These are phyloP conservation scores for Lacanobia wlatinum DNA, from an alignment of 2,888 invertebrate genomes.

Conservation along the genomic window DNA sequence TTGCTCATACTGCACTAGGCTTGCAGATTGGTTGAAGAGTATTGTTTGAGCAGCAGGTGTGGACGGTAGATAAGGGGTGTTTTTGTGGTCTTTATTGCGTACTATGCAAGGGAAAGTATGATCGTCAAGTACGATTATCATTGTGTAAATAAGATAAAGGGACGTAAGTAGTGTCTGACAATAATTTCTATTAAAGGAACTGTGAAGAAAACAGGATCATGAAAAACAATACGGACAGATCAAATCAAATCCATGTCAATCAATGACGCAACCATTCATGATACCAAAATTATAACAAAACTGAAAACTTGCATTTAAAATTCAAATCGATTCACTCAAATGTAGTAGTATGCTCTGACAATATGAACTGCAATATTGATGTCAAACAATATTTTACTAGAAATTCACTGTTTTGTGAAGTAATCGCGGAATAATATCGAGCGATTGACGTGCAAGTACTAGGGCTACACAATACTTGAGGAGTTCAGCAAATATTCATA, in stretches of 20 bases:
- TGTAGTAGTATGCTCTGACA: conserved; percentile 20
- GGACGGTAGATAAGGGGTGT: background rate
- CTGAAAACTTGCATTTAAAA: conserved; percentile 18
- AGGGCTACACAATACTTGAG: conserved; percentile 18
- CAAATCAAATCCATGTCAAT: background rate
- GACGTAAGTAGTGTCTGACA: too few species aligned
- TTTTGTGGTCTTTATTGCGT: background rate
- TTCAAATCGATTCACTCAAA: conserved; percentile 31
- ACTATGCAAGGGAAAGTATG: background rate
- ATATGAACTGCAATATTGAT: conserved; percentile 18
- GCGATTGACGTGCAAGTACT: conserved; percentile 18
- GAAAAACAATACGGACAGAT: background rate
- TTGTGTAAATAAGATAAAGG: too few species aligned
- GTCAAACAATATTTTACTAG: conserved; percentile 27
- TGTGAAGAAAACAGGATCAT: too few species aligned
- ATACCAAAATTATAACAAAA: conserved; percentile 11
- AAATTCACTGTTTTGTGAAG: conserved; percentile 26
- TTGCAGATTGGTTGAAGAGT: background rate
- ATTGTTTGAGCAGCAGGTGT: background rate
- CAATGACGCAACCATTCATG: background rate
- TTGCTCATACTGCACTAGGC: background rate
- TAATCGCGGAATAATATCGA: conserved; percentile 42
- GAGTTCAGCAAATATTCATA: conserved; percentile 4
- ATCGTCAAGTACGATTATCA: background rate
- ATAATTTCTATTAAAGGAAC: background rate